Evolutionary conservation across 2,113 vertebrate species (phyloP), one percentile per base, ranked within the genome.

Genomic region (Etia nguti): DNA sequence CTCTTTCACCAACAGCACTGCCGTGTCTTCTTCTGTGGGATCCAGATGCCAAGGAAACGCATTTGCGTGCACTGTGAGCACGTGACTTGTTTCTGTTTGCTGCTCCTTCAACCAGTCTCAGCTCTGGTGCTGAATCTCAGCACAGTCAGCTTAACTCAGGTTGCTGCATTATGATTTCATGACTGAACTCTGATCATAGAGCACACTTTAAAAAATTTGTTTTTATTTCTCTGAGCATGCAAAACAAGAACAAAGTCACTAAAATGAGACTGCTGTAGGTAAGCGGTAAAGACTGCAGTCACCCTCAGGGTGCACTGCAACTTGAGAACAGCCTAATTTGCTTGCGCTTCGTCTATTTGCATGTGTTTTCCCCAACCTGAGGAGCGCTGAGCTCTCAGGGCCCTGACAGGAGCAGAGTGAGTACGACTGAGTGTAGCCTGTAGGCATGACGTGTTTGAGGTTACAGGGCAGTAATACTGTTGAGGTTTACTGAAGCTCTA

Each of bases 291-390:
- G 10, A 29, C 43, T 48, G 6, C 6, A 29, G 7, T 75, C 43
- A 20, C 43, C 24, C 70, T 75, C 15, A 75, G 43, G 43, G 70
- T 20, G 10, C 1, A 6, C 43, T 48, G 70, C 15, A 75, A 12
- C 43, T 29, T 10, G 70, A 75, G 43, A 31, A 75, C 43, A 75
- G 70, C 43, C 24, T 50, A 48, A 75, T 75, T 75, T 75, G 70
- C 70, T 20, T 50, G 70, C 6, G 24, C 24, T 50, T 75, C 24
- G 0, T 20, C 70, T 75, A 50, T 75, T 75, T 75, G 70, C 70
- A 75, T 75, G 43, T 12, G 16, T 75, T 75, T 75, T 75, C 16
- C 41, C 43, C 70, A 50, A 75, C 29, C 24, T 20, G 43, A 29
- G 41, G 24, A 31, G 70, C 4, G 3, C 70, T 50, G 70, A 31